Percentiles rank a stretch among this genome's conserved stretches.
phyloP scores from a whole-genome alignment of 2,113 vertebrate species.

The Crotalus helleri region DNA sequence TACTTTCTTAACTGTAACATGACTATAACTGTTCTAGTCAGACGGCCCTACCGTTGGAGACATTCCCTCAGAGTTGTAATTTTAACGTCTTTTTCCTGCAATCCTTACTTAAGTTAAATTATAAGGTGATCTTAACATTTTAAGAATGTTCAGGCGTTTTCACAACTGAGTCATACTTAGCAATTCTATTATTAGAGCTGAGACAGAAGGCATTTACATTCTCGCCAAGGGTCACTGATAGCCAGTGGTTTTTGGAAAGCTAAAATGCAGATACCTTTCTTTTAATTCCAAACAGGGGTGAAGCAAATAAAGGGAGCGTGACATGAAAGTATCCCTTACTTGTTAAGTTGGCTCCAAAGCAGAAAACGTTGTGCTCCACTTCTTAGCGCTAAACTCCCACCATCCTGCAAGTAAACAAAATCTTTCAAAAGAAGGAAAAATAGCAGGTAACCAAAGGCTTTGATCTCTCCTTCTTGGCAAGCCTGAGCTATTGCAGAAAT shows the following conservation, averaged over 20 bases:
- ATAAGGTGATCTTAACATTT: background rate
- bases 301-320: background rate
- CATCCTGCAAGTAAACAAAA: background rate
- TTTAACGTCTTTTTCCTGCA: background rate
- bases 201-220: background rate
- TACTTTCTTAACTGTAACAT: background rate
- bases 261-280: background rate
- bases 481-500: background rate
- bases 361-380: background rate
- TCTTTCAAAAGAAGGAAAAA: background rate
- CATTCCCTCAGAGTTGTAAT: conserved; percentile 1
- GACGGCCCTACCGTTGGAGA: background rate
- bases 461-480: background rate
- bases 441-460: background rate
- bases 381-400: background rate
- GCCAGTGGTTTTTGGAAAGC: background rate
- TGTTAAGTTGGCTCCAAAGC: background rate
- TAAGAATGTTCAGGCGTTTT: background rate
- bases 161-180: background rate
- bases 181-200: background rate
- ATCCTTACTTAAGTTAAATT: background rate
- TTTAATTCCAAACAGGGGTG: background rate
- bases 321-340: too few species aligned
- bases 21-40: background rate
- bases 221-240: background rate